Evolutionary conservation across 2,113 vertebrate genomes (phyloP), one percentile per base, ranked within the genome.

Genomic region (Podarcis cretensis): DNA sequence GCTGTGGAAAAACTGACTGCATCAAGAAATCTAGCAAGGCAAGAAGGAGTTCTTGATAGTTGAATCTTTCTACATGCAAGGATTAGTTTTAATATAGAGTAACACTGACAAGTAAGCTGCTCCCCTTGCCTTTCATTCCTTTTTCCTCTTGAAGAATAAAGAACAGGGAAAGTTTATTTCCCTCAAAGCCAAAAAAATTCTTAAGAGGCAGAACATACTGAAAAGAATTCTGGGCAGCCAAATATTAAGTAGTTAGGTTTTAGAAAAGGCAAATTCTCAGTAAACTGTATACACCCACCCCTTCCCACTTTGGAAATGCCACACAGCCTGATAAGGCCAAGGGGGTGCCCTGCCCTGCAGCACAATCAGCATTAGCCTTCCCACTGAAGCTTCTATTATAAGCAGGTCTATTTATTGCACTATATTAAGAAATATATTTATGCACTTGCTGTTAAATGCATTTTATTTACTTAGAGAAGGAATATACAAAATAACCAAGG

Each of bases 221-320:
- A 63, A 13, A 18, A 37, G 43, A 35, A 18, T 63, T 30, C 14
- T 27, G 25, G 32, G 9, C 59, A 76, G 59, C 71, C 23, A 48
- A 43, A 14, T 35, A 66, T 59, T 80, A 9, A 20, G 1, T 54
- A 4, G 3, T 57, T 87, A 35, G n/a, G 37, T 18, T 7, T 21
- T 69, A 43, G 12, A 6, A 78, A 78, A 1, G 66, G 25, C 35
- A 2, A 0, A 30, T 94, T 96, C 88, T 88, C 82, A 90, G 93
- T 92, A 94, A 91, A 57, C 21, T 16, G 37, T 1, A 63, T 37
- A 82, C 48, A 54, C 76, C 92, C 92, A 10, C 90, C 89, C 89
- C 91, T 91, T 86, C 85, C 48, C 82, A 82, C 27, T 7, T 78
- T 75, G n/a, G 89, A 95, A 95, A 90, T 0, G 16, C 40, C 37